Base-by-base conservation (phyloP, 2,113 vertebrate species). In the Recurvirostra avosetta region DNA sequence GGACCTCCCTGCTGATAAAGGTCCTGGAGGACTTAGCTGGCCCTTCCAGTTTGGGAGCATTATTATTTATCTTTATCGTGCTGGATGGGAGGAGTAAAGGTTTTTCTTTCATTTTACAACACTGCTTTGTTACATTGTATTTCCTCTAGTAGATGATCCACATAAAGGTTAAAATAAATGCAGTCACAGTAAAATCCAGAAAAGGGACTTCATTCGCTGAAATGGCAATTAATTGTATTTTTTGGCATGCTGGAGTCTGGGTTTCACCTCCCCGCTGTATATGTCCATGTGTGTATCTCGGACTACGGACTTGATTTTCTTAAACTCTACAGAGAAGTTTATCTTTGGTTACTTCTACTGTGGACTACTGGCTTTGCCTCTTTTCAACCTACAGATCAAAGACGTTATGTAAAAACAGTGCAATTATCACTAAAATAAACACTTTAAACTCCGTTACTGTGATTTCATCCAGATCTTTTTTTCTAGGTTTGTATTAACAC, bases 381-480 rank as follows among this genome's bases (percentile, higher is more conserved):
- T 82, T 97, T 95, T 90, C 86, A 84, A 89, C 74, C 67, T 88
- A 76, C 45, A 88, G 86, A 97, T 97, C 94, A 96, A 96, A 95
- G 92, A 12, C 17, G 0, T 82, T 34, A 75, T 76, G 38, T 85
- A 79, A 94, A 94, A 96, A 58, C 88, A 94, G 75, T 68, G 94
- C 76, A 95, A 94, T 92, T 92, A 92, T 66, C 84, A 55, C 77
- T 95, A 91, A 94, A 94, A 87, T 92, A 92, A 97, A 96, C 94
- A 94, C 78, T 95, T 95, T 70, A 87, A 91, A 66, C 38, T 73
- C 83, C 72, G 18, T 88, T 80, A 86, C 65, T 94, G 45, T 90
- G 84, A 97, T 95, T 95, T 86, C 58, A 70, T 95, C 96, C 94
- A 94, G 92, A 71, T 66, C 82, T 92, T 72, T 86, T 65, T 34